A percentile compares a stretch with the other conserved stretches of the same genome.
Evolutionary conservation across 2,797 vertebrate genomes (phyloP).

Genomic region (Limosa lapponica): DNA sequence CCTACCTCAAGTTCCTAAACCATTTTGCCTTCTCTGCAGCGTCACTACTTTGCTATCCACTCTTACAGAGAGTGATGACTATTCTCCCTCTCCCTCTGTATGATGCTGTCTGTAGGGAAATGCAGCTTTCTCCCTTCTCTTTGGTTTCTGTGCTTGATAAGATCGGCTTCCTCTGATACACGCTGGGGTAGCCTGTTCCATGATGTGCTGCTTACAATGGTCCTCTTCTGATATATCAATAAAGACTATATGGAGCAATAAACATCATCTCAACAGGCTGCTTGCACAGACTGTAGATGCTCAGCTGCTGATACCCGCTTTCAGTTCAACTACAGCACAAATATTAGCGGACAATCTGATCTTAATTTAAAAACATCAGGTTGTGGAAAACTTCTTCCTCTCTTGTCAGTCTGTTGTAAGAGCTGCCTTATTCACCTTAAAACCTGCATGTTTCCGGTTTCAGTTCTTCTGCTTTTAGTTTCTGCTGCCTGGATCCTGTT

Average conservation of each 20-base stretch:
- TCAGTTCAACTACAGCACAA: not conserved
- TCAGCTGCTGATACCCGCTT: not conserved
- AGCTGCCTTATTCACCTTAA: not conserved
- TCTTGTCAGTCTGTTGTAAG: not conserved
- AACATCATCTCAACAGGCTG: not conserved
- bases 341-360: not conserved
- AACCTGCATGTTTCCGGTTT: not conserved
- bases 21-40: not conserved
- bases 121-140: not conserved
- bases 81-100: not conserved
- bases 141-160: not conserved
- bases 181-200: not conserved
- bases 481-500: not conserved
- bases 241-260: not conserved
- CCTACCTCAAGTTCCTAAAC: not conserved
- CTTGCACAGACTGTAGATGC: not conserved
- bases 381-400: not conserved
- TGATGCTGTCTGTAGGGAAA: not conserved
- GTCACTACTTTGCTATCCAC: not conserved
- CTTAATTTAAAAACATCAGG: not conserved
- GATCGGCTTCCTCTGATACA: not conserved
- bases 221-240: not conserved
- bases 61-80: not conserved
- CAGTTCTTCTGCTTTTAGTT: not conserved
- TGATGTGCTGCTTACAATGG: rapidly evolving